Evolutionary conservation across 2,113 vertebrate species (phyloP), one percentile per base, ranked within the genome.

Genomic region (Sphaerodactylus townsendi): DNA sequence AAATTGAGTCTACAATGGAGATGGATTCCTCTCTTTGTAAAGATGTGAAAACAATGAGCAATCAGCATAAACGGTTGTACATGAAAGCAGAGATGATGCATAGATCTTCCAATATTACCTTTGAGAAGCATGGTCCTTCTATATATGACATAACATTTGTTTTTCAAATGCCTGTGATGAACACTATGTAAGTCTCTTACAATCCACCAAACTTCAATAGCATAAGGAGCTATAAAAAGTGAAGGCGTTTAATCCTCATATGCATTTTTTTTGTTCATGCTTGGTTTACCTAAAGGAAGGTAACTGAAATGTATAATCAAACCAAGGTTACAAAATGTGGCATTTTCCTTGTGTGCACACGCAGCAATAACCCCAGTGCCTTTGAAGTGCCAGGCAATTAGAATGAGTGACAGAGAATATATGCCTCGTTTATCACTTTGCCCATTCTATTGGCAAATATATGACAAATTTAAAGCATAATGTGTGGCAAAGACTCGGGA

Each of bases 331-430:
- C 77, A 81, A 88, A 91, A 90, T 68, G 72, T 50, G 33, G 48
- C 76, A 44, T 82, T 79, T 72, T 53, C 59, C 21, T 23, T 74
- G 79, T 53, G 4, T 48, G 10, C 81, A 80, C 77, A 59, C 35
- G 90, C 39, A 19, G 23, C 21, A 90, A 68, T 80, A 50, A 85
- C 62, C 87, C 73, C 1, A n/a, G 9, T 79, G 66, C 50, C 75
- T 92, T 94, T 90, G 68, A 64, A 92, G 65, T 25, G 25, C 10
- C 85, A 91, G 44, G 71, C 66, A 83, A 92, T 91, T 92, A 93
- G 76, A 92, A 90, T 89, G 88, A 91, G 53, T 79, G 77, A 82
- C 70, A 92, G 65, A 46, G 86, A 89, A 68, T 13, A 0, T 53
- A 84, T 89, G 5, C 48, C 39, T 92, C 33, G 53, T 92, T 91